Evolutionary conservation across 1,140 invertebrate species (phyloP), one percentile per base, ranked within the genome.

Genomic region (Propsilocerus akamusi): DNA sequence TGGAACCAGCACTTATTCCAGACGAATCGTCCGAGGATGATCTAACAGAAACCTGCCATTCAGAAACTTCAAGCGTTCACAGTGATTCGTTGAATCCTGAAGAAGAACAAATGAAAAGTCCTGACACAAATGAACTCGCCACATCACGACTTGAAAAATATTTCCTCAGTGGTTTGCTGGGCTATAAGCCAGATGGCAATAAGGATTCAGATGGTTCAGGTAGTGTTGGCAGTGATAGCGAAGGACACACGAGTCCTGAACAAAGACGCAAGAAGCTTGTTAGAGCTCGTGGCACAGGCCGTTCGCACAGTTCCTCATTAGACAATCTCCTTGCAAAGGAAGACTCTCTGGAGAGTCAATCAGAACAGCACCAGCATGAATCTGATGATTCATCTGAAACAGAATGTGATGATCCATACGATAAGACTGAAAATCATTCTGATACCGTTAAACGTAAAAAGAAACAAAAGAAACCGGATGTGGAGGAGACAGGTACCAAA

Each of bases 141-240:
- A 86, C 85, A 0, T 89, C 86, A 0, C 73, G 87, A 20, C 61
- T 92, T 30, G 88, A 94, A 63, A 91, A 92, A 62, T 93, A 94
- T 66, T 93, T 92, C 64, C 64, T 89, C 0, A 83, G 82, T 0
- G 85, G 84, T 10, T 86, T 90, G 56, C 78, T 88, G 67, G 84
- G 84, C 4, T 85, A 88, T 50, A 80, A 77, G 57, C 71, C 76
- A 52, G 64, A 68, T 17, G 76, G 75, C 55, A 70, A 82, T 53
- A 71, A 81, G 32, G 81, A 85, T 56, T 84, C 83, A 0, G 86
- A 87, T 58, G 86, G 86, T 4, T 86, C 81, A 22, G 85, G 84
- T 5, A 90, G 86, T 62, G 78, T 82, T 6, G 80, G 80, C 8
- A 81, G 78, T 66, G 86, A 90, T 57, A 89, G 85, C 56, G 86